Evolutionary conservation across 1,140 invertebrate genomes (phyloP), one percentile per base, ranked within the genome.

Genomic region (Rhyacophila brunnea): DNA sequence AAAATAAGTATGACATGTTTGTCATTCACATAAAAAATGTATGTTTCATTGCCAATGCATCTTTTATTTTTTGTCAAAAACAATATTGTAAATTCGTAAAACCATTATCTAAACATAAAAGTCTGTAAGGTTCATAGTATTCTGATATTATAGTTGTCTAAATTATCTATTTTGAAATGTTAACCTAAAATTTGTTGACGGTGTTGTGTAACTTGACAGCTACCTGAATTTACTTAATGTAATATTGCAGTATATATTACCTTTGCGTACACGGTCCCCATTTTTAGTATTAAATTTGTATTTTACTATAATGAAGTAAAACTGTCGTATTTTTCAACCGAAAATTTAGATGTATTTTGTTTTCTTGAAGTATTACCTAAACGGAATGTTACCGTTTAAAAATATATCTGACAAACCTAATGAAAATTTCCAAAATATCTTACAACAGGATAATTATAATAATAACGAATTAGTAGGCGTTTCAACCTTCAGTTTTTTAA

Each of bases 191-290:
- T 51, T 47, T 45, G 32, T 48, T 54, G 52, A 9, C 23, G 50
- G 52, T 20, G 40, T 64, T 44, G 38, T 6, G 50, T 62, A 50
- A 54, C 47, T 64, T 54, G 44, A 13, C 17, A 47, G 46, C 15
- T 32, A 5, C 50, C 28, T 49, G 6, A 60, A 51, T 52, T 46
- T 56, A 19, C 38, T 10, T 19, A 4, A 6, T 15, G 2, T 45
- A 17, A 19, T 62, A 47, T 18, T 23, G 14, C 11, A 52, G 9
- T 9, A 28, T 9, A 28, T 9, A 32, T 60, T 68, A 74, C 74
- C 73, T 77, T 78, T n/a, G 75, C 74, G 47, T 76, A 60, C 42
- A 75, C 73, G 11, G 67, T 71, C 35, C 75, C 75, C 74, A 77
- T 77, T 58, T 32, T 15, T n/a, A 7, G 14, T 18, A 18, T 17